Conservation (phyloP, 2,113 vertebrate genomes). For the Nannobrachium achirus region DNA sequence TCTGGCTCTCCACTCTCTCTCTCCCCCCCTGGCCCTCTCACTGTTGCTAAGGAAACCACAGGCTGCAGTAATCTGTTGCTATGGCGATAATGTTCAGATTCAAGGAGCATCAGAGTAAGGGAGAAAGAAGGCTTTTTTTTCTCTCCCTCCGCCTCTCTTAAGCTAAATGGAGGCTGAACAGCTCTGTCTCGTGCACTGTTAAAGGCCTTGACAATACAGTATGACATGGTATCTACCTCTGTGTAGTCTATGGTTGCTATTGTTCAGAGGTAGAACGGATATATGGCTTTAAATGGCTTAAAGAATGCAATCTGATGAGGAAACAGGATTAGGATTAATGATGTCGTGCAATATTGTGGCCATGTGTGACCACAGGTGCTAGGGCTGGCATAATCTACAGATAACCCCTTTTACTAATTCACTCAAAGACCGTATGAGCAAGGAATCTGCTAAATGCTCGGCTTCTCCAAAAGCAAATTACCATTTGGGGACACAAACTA, state of each 20-base stretch:
- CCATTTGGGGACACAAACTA: no score
- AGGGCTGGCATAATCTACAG: background rate
- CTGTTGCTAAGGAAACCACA: constrained; percentile 79
- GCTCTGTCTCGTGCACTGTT: no score
- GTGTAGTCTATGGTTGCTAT: background rate
- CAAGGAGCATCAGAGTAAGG: constrained; percentile 67
- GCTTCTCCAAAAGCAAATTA: background rate
- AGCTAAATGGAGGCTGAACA: constrained; percentile 9
- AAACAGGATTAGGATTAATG: background rate
- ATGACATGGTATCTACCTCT: background rate
- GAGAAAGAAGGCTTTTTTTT: constrained; percentile 57
- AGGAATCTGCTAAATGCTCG: no score
- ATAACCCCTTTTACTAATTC: background rate
- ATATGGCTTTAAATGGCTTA: background rate
- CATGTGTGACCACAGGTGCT: background rate
- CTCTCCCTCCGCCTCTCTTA: constrained; percentile 29
- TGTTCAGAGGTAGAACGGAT: no score
- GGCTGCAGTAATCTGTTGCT: constrained; percentile 83
- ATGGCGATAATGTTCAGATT: constrained; percentile 76
- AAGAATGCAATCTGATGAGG: background rate
- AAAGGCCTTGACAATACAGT: no score
- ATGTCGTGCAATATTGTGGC: background rate
- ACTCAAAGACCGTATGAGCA: background rate
- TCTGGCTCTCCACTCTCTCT: constrained; percentile 39
- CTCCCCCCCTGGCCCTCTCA: constrained; percentile 40